These are phyloP conservation scores for Lepisosteus osseus DNA, from an alignment of 2,113 vertebrate species.

Conservation along the genomic window DNA sequence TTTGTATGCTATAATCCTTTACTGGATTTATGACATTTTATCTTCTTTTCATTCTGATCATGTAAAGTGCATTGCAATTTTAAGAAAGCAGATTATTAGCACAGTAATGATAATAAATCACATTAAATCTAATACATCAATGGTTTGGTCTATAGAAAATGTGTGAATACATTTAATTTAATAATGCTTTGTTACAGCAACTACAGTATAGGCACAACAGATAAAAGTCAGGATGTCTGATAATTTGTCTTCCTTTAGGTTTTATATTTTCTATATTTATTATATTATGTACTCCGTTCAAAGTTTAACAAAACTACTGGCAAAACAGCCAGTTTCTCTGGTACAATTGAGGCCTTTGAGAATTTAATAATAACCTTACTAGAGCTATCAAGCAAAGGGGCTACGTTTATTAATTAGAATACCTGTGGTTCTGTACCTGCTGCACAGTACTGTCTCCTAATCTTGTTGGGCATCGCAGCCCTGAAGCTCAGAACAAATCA, in stretches of 20 bases:
- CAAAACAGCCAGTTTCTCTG: neutral
- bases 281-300: slow-evolving; percentile 10
- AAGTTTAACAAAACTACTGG: slow-evolving; percentile 9
- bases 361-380: neutral
- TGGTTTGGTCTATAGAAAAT: too few relatives aligned
- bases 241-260: slow-evolving; percentile 29
- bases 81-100: too few relatives aligned
- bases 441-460: too few relatives aligned
- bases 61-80: too few relatives aligned
- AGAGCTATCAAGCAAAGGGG: neutral
- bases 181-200: slow-evolving; percentile 34
- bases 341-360: too few relatives aligned
- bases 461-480: neutral
- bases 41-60: too few relatives aligned
- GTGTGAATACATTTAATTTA: too few relatives aligned
- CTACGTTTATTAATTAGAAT: neutral
- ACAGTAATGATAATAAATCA: too few relatives aligned
- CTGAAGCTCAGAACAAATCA: neutral
- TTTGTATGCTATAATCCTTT: too few relatives aligned
- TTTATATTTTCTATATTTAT: slow-evolving; percentile 33
- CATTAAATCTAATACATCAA: too few relatives aligned
- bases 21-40: too few relatives aligned
- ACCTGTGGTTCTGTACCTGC: neutral
- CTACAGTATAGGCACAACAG: slow-evolving; percentile 32
- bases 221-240: slow-evolving; percentile 14